Conservation (phyloP, 1,140 invertebrate genomes). For the Meloidogyne chitwoodi region DNA sequence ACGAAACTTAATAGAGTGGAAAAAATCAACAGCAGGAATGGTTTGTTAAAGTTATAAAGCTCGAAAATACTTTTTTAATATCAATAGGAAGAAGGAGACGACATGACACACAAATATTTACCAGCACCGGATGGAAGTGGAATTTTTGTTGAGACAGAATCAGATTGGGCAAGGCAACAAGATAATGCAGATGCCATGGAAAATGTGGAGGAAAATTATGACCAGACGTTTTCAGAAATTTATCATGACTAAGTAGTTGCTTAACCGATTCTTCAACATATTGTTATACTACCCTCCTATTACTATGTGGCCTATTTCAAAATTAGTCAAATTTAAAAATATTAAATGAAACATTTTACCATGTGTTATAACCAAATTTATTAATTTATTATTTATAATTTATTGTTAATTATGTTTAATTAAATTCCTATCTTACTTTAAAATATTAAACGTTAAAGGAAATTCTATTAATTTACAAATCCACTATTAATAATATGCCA, state of each 20-base stretch:
- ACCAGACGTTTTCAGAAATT: conserved; percentile 31
- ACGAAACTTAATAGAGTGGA: conserved; percentile 66
- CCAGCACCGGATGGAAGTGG: background rate
- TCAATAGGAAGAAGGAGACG: conserved; percentile 15
- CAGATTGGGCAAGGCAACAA: background rate
- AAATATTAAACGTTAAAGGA: too few species aligned
- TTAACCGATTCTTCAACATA: too few species aligned
- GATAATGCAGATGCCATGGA: background rate
- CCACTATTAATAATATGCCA: too few species aligned
- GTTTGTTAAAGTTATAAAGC: background rate
- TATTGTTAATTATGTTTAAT: too few species aligned
- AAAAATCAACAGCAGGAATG: conserved; percentile 48
- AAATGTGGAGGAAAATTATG: conserved; percentile 18
- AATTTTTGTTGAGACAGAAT: background rate
- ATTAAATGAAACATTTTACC: too few species aligned
- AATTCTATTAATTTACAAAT: too few species aligned
- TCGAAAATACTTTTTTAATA: background rate
- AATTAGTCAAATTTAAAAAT: too few species aligned
- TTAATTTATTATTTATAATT: too few species aligned
- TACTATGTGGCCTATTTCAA: too few species aligned
- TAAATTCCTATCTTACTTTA: too few species aligned
- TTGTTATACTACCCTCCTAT: too few species aligned
- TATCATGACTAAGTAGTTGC: conserved; percentile 26
- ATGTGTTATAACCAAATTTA: too few species aligned
- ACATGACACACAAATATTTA: conserved; percentile 14